Evolutionary conservation across 2,888 invertebrate genomes (phyloP), one percentile per base, ranked within the genome.

Genomic region (Tubulanus polymorphus): DNA sequence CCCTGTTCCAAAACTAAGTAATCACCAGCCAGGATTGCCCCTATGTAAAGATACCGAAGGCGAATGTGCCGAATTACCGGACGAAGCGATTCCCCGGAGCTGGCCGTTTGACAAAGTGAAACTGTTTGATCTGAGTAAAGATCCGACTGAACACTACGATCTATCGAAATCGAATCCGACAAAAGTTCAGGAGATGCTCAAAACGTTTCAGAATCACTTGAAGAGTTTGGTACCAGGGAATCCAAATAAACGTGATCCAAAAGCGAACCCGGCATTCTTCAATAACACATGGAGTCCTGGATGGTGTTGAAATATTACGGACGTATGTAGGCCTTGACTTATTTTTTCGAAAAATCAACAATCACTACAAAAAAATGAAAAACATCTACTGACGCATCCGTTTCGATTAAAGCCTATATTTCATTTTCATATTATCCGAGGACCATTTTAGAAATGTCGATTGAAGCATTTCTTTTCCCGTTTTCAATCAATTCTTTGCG

Each of bases 241-340:
- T 18, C 66, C 61, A 51, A 69, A 67, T 12, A 55, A 58, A 1
- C 53, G 55, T 26, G 67, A 66, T 20, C 63, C 64, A 20, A 48
- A 54, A 15, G 63, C 62, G 6, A 55, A 69, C 55, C 71, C 71
- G 0, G 54, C 54, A 28, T 49, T 59, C 20, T 65, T 64, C 51
- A 64, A 65, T 25, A 68, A 67, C 6, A 59, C 61, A 23, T 71
- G 70, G 70, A 61, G 64, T 2, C 70, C 70, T 2, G 62, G 62
- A 20, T 41, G 41, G 41, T 41, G 41, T 15, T 41, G 15, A 15
- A n/a, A n/a, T n/a, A n/a, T n/a, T n/a, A n/a, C n/a, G n/a, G n/a
- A n/a, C n/a, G n/a, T n/a, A n/a, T n/a, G n/a, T n/a, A n/a, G n/a
- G n/a, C n/a, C n/a, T n/a, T n/a, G n/a, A n/a, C n/a, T n/a, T n/a